phyloP scores from a whole-genome alignment of 2,797 vertebrate genomes.

The Semotilus atromaculatus region DNA sequence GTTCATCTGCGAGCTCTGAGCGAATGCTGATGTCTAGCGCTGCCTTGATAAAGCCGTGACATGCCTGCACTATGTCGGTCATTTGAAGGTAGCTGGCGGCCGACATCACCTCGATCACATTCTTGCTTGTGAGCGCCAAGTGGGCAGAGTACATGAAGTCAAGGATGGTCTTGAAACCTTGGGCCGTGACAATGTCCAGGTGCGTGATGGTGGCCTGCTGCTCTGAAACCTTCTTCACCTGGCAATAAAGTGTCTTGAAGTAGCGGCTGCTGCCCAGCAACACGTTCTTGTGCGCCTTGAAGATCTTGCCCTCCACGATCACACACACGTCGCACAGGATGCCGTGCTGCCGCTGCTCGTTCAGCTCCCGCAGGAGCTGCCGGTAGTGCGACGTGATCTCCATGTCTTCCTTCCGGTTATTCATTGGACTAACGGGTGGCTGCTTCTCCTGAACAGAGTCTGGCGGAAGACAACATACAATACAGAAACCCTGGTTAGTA shows the following conservation, averaged over 20 bases:
- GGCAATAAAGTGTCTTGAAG: constrained; percentile 98
- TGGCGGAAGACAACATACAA: constrained; percentile 57
- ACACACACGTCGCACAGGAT: constrained; percentile 96
- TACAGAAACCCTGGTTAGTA: constrained; percentile 8
- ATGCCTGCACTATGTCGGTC: constrained; percentile 98
- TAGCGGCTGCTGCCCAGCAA: constrained; percentile 96
- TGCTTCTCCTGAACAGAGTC: constrained; percentile 78
- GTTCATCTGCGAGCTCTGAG: constrained; percentile 90
- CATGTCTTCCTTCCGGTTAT: constrained; percentile 98
- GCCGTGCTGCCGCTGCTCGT: constrained; percentile 95
- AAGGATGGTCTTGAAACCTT: constrained; percentile 96
- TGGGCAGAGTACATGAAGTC: constrained; percentile 99
- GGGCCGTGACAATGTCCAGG: constrained; percentile 95
- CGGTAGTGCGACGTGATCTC: constrained; percentile 98
- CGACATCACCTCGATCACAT: constrained; percentile 98
- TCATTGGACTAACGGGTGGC: constrained; percentile 88
- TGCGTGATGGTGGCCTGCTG: constrained; percentile 94
- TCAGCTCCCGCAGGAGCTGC: constrained; percentile 94
- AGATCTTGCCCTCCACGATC: constrained; percentile 96
- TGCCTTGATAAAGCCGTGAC: constrained; percentile 96
- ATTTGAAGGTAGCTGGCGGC: constrained; percentile 98
- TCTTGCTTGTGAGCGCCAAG: constrained; percentile 95
- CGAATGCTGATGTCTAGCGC: constrained; percentile 98
- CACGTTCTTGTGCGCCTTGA: constrained; percentile 97
- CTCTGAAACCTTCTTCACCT: constrained; percentile 85